Base-by-base conservation (phyloP, 2,888 invertebrate species). In the Fragum fragum region DNA sequence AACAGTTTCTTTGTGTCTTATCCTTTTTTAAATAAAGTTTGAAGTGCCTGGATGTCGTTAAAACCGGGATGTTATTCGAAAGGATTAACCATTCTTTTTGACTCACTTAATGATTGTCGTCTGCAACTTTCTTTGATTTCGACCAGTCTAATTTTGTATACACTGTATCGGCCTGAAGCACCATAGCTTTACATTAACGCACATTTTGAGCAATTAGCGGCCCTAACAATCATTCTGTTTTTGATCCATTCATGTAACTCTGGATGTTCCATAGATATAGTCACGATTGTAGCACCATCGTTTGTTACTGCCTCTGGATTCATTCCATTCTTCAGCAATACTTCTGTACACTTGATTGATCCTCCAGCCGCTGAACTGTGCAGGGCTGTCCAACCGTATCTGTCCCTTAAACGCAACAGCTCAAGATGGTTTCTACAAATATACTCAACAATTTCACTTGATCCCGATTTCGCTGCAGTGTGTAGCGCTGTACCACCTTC, bases 321-420 rank as follows among this genome's bases (percentile, higher is more conserved):
- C 42, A 42, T 42, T 2, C 66, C 66, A 42, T 66, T 21, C 29
- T 95, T 95, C 26, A 96, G 89, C 73, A 96, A 91, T 23, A 94
- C 93, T 72, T 95, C 94, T 23, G 95, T 95, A 92, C 95, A 95
- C 66, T 96, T 95, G 23, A 95, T 79, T 88, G 96, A 95, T 1
- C 96, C 96, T 36, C 95, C 90, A 14, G 95, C 94, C 9, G 95
- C 93, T 3, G 96, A 95, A 87, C 95, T 94, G 88, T 96, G 96
- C 11, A 96, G 91, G 1, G 95, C 95, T 1, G 95, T 95, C 89
- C 96, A 95, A 39, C 95, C 95, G 85, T 96, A 95, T 88, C 91
- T 91, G 86, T 92, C 92, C 77, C 66, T 39, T 11, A 42, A 3
- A 7, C 66, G 39, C 26, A 66, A n/a, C 5, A 26, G 36, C 26